Evolutionary conservation across 2,888 invertebrate genomes (phyloP), one percentile per base, ranked within the genome.

Genomic region (Hypselothyrea guttata): DNA sequence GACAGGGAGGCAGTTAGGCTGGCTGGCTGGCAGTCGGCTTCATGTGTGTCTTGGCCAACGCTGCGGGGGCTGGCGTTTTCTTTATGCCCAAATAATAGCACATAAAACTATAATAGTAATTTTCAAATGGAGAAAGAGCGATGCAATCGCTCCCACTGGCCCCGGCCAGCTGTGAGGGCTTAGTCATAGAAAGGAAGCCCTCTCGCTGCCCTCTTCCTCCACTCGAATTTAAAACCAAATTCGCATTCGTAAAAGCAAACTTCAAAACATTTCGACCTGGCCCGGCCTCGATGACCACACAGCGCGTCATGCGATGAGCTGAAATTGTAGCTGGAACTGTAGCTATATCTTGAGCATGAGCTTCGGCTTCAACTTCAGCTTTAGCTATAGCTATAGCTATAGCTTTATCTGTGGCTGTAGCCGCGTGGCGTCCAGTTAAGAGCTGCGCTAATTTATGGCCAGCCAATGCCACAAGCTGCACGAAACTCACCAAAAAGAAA

Each of bases 41-140:
- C 68, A 68, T 68, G 68, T 81, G 76, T 73, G 70, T 56, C 54
- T 75, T 67, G 76, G 62, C 61, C 63, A 75, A 30, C 77, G 77
- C 77, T 77, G 77, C 77, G 82, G 77, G 77, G 78, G 75, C 61
- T 77, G 77, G 77, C 82, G 76, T 75, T 75, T 69, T 69, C 77
- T 81, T 82, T 83, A 78, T 78, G 74, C 71, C 78, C 82, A 81
- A 81, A 81, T 81, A 81, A 81, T 81, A 78, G 81, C 84, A 82
- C 81, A 84, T 81, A 81, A 84, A 81, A 81, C 82, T 81, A 84
- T 81, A 84, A 81, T 84, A 82, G 78, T 84, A 82, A 83, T 78
- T 78, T 78, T 76, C 78, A 78, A 78, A 79, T 64, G 76, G 83
- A 78, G 78, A 78, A 78, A 78, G 78, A 78, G 78, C 61, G 78